Conservation (phyloP, 2,888 invertebrate genomes). For the Amphipoea oculea region DNA sequence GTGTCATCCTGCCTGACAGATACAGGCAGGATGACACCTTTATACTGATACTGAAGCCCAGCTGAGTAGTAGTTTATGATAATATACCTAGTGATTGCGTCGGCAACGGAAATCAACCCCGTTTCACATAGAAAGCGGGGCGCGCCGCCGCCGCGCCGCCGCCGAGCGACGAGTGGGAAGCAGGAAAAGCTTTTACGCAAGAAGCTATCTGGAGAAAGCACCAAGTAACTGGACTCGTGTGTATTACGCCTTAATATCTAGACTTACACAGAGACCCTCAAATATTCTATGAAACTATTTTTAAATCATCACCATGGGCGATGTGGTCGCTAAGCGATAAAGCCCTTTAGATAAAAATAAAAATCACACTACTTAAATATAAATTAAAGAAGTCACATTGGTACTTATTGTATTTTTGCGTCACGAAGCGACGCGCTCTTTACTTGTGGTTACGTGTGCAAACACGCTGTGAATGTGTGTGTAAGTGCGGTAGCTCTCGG, state of each 20-base stretch:
- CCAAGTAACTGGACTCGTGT: not conserved
- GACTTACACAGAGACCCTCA: not conserved
- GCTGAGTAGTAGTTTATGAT: no score
- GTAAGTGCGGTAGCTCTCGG: no score
- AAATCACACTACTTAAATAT: not conserved
- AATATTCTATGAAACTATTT: not conserved
- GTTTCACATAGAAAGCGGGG: not conserved
- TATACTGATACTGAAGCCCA: not conserved
- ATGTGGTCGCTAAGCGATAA: no score
- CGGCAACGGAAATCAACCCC: not conserved
- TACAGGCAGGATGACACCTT: no score
- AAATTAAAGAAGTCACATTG: not conserved
- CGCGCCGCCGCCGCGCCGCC: no score
- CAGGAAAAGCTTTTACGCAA: not conserved
- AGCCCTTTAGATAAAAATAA: no score
- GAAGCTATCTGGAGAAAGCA: not conserved
- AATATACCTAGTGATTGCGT: not conserved
- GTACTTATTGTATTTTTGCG: no score
- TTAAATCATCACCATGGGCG: not conserved
- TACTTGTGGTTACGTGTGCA: no score
- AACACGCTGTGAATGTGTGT: no score
- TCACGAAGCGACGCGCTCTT: no score
- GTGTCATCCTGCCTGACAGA: no score
- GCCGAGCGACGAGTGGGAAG: not conserved
- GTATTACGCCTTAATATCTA: not conserved